Conservation (phyloP, 2,888 invertebrate genomes). For the Eupithecia inturbata region DNA sequence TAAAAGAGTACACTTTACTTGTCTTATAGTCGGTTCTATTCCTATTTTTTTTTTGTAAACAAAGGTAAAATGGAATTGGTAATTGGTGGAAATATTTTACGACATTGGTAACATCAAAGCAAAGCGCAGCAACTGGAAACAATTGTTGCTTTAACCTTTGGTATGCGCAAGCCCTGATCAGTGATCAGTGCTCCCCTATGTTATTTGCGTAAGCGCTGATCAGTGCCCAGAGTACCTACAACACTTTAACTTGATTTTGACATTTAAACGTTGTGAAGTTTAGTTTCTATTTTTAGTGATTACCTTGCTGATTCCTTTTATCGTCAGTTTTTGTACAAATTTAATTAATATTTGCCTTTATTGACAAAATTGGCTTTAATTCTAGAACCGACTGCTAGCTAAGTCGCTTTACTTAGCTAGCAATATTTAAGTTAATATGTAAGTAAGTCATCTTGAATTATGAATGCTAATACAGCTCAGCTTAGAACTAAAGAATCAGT, state of each 20-base stretch:
- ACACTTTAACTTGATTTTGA: too few species aligned
- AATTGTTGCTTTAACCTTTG: too few species aligned
- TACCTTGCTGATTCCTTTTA: too few species aligned
- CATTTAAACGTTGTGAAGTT: background rate
- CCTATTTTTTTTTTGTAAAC: too few species aligned
- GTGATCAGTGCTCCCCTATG: too few species aligned
- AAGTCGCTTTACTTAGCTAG: background rate
- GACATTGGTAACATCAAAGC: background rate
- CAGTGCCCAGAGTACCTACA: too few species aligned
- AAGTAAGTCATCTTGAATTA: background rate
- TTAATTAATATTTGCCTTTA: background rate
- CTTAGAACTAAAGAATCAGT: constrained; percentile 19
- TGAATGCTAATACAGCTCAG: constrained; percentile 16
- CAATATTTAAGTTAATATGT: background rate
- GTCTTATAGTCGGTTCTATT: background rate
- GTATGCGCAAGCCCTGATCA: too few species aligned
- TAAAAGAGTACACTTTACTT: background rate
- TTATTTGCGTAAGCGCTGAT: too few species aligned
- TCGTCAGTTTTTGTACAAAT: background rate
- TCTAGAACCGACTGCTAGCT: background rate
- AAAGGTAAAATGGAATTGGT: too few species aligned
- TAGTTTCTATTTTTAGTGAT: too few species aligned
- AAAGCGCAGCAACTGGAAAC: background rate
- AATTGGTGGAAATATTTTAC: too few species aligned
- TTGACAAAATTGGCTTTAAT: background rate